Evolutionary conservation across 92 coral and sea anemone species (phyloP), one percentile per base, ranked within the genome.

Genomic region (Paramuricea clavata): DNA sequence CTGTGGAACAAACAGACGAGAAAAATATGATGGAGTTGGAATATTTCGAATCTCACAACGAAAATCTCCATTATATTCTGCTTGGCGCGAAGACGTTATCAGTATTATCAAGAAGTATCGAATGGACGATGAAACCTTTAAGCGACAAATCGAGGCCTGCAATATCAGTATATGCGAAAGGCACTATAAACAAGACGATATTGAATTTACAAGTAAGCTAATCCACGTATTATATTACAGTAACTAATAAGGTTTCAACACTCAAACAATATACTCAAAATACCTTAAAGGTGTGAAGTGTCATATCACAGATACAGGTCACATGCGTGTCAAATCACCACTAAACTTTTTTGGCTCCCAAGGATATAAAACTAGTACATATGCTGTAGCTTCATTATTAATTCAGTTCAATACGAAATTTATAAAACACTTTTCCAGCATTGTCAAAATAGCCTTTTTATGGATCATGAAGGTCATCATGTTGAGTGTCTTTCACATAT

Each of bases 151-250:
- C 21, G 31, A 60, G 68, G 28, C 68, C 30, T 60, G 68, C 31
- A 60, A 60, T n/a, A 60, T 60, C 19, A 60, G 68, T 60, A 60
- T 60, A 60, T 60, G 68, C 68, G 68, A 60, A 60, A 60, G 68
- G 68, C 33, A 60, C 31, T 60, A 60, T 60, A 8, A 22, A 60
- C 15, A 60, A 60, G 68, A 60, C 21, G 68, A 60, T 60, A 60
- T 60, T n/a, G 68, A 60, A 22, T 60, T 60, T 60, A 60, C 68
- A n/a, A 60, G 68, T 60, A 60, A 26, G 31, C 21, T 60, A 60
- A 56, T 9, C 12, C n/a, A 1, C 15, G 31, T 60, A n/a, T 60
- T 60, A 13, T n/a, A n/a, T 9, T 22, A 9, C 32, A 22, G 68
- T 56, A 56, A 23, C n/a, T n/a, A n/a, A n/a, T n/a, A n/a, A n/a